Percentiles rank a stretch among this genome's conserved stretches.
These are phyloP conservation scores for Pachypanchax playfairii DNA, from an alignment of 2,113 vertebrate genomes.

Conservation along the genomic window DNA sequence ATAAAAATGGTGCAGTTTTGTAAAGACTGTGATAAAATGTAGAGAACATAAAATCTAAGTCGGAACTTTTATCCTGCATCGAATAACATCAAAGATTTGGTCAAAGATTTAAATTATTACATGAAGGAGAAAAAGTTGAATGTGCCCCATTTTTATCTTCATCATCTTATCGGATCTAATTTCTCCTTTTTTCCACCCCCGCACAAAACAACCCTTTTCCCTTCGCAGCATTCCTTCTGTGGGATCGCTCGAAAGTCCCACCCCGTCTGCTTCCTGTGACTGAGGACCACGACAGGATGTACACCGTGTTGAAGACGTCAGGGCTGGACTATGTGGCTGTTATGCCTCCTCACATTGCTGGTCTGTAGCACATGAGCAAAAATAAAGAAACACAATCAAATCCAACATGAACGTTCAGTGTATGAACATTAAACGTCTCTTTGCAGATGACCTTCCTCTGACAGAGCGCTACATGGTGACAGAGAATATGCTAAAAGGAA, in stretches of 20 bases:
- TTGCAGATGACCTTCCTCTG: slow-evolving; percentile 83
- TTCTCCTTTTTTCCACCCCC: no score
- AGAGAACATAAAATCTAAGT: background rate
- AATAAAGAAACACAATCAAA: no score
- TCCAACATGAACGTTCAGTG: no score
- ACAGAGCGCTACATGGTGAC: slow-evolving; percentile 80
- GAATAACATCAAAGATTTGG: background rate
- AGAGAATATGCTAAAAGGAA: slow-evolving; percentile 76
- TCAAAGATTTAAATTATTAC: background rate
- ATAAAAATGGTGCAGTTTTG: no score
- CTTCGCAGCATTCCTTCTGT: slow-evolving; percentile 86
- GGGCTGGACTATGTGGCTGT: slow-evolving; percentile 88
- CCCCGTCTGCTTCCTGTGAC: slow-evolving; percentile 81
- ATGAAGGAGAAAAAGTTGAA: background rate
- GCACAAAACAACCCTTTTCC: background rate
- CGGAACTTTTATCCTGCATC: background rate
- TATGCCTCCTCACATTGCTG: slow-evolving; percentile 90
- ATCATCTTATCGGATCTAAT: background rate
- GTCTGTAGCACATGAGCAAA: slow-evolving; percentile 60
- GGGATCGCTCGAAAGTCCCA: slow-evolving; percentile 89
- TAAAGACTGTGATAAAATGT: no score
- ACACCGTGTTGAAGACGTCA: slow-evolving; percentile 81
- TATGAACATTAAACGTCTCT: background rate
- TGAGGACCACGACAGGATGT: slow-evolving; percentile 89
- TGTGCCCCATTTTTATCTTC: background rate